phyloP scores from a whole-genome alignment of 1,140 invertebrate genomes.

The Paraescarpia echinospica region DNA sequence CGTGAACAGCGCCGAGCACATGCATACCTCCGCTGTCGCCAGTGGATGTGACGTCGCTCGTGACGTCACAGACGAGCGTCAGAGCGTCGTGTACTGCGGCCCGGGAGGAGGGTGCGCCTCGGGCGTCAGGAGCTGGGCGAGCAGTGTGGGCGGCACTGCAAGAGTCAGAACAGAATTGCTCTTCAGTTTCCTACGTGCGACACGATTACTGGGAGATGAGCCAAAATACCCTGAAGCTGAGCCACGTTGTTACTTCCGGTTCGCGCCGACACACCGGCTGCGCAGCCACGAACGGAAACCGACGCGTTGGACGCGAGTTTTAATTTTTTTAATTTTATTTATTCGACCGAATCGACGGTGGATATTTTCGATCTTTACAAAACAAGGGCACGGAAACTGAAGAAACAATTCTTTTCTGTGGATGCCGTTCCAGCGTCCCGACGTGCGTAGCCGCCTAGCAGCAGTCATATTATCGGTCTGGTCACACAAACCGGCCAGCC shows the following conservation, averaged over 20 bases:
- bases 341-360: background rate
- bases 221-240: slow-evolving; percentile 4
- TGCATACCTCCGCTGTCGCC: background rate
- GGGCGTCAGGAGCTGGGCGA: background rate
- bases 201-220: background rate
- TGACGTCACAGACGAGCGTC: background rate
- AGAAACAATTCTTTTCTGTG: background rate
- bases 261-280: no score
- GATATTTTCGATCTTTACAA: background rate
- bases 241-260: background rate
- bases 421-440: background rate
- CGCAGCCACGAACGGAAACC: no score
- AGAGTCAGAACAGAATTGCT: background rate
- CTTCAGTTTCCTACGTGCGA: background rate
- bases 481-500: background rate
- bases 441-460: background rate
- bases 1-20: background rate
- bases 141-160: background rate
- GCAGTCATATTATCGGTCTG: background rate
- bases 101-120: background rate
- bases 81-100: background rate
- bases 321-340: background rate
- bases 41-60: background rate
- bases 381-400: background rate
- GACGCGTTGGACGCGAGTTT: background rate